Evolutionary conservation across 2,113 vertebrate genomes (phyloP).

Genomic region (Cathartes aura): DNA sequence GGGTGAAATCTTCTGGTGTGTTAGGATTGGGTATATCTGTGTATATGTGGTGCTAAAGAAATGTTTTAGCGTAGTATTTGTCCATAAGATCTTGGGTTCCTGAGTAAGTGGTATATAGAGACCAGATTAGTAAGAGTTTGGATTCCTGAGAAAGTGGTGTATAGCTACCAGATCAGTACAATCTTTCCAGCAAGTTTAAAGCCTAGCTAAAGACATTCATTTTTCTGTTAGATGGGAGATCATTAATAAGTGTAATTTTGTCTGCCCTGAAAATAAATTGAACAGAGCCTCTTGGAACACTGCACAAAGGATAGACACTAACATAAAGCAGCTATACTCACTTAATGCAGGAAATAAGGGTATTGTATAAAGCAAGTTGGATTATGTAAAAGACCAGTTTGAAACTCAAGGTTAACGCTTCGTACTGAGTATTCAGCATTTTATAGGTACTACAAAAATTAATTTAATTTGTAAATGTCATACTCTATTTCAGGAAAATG

Average conservation of each 20-base stretch:
- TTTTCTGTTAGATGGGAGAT: neutral
- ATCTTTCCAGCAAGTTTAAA: neutral
- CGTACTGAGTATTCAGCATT: neutral
- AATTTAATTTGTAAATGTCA: conserved; percentile 25
- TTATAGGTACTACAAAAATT: neutral
- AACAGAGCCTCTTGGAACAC: neutral
- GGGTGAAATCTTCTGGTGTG: neutral
- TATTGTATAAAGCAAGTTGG: neutral
- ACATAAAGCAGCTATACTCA: neutral
- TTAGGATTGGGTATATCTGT: neutral
- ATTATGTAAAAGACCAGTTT: neutral
- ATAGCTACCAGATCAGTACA: neutral
- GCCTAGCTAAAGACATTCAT: neutral
- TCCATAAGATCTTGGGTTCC: neutral
- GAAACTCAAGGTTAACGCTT: conserved; percentile 16
- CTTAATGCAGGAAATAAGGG: conserved; percentile 10
- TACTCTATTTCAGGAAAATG: neutral
- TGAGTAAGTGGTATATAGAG: neutral
- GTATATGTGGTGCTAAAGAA: neutral
- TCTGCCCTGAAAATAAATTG: conserved; percentile 8
- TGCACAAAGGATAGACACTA: neutral
- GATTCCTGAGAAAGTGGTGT: neutral
- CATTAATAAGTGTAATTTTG: conserved; percentile 22
- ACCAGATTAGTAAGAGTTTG: neutral
- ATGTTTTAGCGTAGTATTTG: neutral